A percentile compares a stretch with the other conserved stretches of the same genome.
Evolutionary conservation across 2,888 invertebrate genomes (phyloP).

Genomic region (Erannis defoliaria): DNA sequence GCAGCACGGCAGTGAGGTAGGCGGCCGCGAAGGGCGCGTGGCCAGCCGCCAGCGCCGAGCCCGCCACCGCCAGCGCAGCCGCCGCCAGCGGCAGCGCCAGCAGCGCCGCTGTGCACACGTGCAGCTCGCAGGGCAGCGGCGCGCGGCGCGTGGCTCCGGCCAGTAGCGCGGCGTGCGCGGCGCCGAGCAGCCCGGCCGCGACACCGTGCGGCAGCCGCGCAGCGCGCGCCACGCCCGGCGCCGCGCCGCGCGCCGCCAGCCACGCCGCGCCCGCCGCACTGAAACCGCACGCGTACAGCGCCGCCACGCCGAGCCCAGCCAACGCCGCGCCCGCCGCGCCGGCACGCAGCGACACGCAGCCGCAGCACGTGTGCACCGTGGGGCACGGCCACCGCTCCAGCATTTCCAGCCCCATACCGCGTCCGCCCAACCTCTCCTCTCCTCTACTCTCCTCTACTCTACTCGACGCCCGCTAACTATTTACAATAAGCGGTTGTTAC

Average conservation of each 20-base stretch:
- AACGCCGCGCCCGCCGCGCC: conserved; percentile 48
- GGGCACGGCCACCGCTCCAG: conserved; percentile 60
- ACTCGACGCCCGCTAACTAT: too few relatives aligned
- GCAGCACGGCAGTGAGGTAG: conserved; percentile 16
- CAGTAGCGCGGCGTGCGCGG: conserved; percentile 53
- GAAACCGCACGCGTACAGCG: conserved; percentile 46
- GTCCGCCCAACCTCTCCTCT: too few relatives aligned
- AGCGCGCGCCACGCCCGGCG: conserved; percentile 10
- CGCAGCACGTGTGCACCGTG: conserved; percentile 50
- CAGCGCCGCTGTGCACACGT: conserved; percentile 55
- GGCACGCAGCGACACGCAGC: conserved; percentile 50
- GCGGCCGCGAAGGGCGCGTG: not conserved
- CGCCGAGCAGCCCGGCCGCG: conserved; percentile 54
- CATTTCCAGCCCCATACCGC: conserved; percentile 51
- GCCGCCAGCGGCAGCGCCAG: conserved; percentile 21
- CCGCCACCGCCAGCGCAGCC: conserved; percentile 1
- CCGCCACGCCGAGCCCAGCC: conserved; percentile 53
- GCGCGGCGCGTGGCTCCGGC: conserved; percentile 47
- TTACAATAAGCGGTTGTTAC: too few relatives aligned
- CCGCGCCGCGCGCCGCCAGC: conserved; percentile 40
- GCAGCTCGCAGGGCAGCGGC: conserved; percentile 55
- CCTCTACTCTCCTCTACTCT: not conserved
- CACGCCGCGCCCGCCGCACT: conserved; percentile 40
- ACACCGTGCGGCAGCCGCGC: conserved; percentile 51
- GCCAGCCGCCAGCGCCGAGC: conserved; percentile 11